A percentile compares a stretch with the other conserved stretches of the same genome.
Conservation (phyloP, 2,888 invertebrate species). For the Torymus tubicola region DNA sequence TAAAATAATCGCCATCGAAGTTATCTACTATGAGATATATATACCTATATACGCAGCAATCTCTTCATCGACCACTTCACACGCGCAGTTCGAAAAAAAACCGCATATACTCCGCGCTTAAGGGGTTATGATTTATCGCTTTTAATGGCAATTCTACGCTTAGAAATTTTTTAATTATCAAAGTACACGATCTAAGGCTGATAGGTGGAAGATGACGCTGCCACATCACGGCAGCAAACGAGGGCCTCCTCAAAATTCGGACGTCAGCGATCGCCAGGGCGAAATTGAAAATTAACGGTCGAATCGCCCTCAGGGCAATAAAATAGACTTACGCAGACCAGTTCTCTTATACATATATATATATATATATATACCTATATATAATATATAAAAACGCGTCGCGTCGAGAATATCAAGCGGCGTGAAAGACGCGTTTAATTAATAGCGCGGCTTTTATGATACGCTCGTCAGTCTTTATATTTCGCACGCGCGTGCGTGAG, state of each 20-base stretch:
- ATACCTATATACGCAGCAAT: background rate
- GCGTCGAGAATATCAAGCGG: background rate
- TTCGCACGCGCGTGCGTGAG: background rate
- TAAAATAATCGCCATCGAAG: no score
- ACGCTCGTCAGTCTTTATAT: conserved; percentile 31
- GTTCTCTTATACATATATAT: background rate
- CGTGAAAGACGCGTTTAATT: conserved; percentile 47
- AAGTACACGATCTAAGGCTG: conserved; percentile 41
- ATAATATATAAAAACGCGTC: conserved; percentile 27
- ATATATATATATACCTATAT: no score
- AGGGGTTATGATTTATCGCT: conserved; percentile 37
- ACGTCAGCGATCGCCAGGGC: background rate
- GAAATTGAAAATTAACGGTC: conserved; percentile 54
- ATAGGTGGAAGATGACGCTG: conserved; percentile 47
- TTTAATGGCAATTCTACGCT: conserved; percentile 39
- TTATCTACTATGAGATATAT: no score
- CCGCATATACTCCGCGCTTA: background rate
- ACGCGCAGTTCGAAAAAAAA: background rate
- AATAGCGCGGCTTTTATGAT: conserved; percentile 44
- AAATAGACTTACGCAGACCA: conserved; percentile 27
- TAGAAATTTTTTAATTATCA: conserved; percentile 52
- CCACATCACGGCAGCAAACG: conserved; percentile 14
- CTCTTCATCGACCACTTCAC: conserved; percentile 14
- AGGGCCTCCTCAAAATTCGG: background rate
- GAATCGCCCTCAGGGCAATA: conserved; percentile 29